A percentile compares a stretch with the other conserved stretches of the same genome.
Conservation (phyloP, 2,113 vertebrate genomes). For the Poeciliopsis retropinna region DNA sequence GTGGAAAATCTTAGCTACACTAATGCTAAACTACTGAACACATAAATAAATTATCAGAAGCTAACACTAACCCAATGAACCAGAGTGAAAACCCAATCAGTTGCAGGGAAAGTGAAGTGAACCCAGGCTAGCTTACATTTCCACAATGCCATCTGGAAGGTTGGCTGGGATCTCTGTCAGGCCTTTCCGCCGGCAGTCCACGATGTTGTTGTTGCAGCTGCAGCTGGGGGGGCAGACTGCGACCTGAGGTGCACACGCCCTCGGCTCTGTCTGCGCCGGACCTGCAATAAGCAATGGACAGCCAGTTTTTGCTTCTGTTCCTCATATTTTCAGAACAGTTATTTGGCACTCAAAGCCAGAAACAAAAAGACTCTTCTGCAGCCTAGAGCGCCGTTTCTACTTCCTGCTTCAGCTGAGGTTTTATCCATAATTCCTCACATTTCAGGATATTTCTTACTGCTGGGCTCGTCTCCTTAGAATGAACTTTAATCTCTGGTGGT, state of each 20-base stretch:
- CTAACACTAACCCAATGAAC: too few relatives aligned
- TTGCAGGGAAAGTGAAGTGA: background rate
- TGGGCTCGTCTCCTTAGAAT: background rate
- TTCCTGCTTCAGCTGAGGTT: too few relatives aligned
- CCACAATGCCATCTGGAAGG: constrained; percentile 92
- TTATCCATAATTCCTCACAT: too few relatives aligned
- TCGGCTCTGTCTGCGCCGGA: constrained; percentile 82
- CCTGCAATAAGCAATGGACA: constrained; percentile 71
- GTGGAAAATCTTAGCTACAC: too few relatives aligned
- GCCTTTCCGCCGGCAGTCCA: constrained; percentile 94
- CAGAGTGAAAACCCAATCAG: too few relatives aligned
- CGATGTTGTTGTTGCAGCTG: constrained; percentile 95
- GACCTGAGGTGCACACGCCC: constrained; percentile 88
- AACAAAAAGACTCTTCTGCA: background rate
- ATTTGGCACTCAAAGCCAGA: background rate
- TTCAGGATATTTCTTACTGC: too few relatives aligned
- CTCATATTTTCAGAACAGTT: background rate
- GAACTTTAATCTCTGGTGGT: background rate
- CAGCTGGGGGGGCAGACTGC: constrained; percentile 91
- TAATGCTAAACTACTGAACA: too few relatives aligned
- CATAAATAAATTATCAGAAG: too few relatives aligned
- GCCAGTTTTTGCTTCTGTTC: background rate
- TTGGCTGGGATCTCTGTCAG: constrained; percentile 93
- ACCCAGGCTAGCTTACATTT: constrained; percentile 86
- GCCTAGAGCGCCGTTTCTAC: constrained; percentile 3